Conservation (phyloP, 2,797 vertebrate genomes). For the Garrulus glandarius region DNA sequence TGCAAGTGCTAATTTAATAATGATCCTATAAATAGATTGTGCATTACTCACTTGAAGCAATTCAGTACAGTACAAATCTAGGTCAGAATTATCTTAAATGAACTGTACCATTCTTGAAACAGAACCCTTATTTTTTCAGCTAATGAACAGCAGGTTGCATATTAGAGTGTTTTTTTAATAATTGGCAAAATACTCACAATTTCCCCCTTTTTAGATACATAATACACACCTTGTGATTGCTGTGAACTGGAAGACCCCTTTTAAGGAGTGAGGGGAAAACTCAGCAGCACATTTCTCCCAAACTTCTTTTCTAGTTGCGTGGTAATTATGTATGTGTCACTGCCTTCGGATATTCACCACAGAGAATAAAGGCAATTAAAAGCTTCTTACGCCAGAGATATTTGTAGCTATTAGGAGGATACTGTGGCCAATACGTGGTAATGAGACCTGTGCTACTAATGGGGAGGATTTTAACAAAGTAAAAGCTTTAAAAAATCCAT, state of each 20-base stretch:
- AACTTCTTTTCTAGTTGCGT: neutral
- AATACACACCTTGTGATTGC: neutral
- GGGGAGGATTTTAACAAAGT: neutral
- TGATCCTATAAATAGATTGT: slow-evolving; percentile 1
- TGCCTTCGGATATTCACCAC: neutral
- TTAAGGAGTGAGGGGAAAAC: neutral
- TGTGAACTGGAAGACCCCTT: neutral
- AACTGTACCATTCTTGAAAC: neutral
- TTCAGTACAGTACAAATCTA: neutral
- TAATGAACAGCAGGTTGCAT: neutral
- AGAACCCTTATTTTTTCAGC: neutral
- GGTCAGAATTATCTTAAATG: slow-evolving; percentile 2
- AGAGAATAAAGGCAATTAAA: slow-evolving; percentile 11
- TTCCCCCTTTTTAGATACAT: neutral
- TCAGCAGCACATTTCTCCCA: neutral
- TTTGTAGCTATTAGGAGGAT: neutral
- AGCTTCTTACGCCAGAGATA: neutral
- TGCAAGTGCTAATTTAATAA: slow-evolving; percentile 3
- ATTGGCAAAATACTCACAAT: neutral
- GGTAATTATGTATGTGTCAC: neutral
- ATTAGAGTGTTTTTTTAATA: neutral
- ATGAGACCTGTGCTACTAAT: neutral
- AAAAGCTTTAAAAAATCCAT: neutral
- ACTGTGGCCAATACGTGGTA: neutral
- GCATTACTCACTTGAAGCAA: neutral